phyloP scores from a whole-genome alignment of 2,113 vertebrate species.

The Colius striatus region DNA sequence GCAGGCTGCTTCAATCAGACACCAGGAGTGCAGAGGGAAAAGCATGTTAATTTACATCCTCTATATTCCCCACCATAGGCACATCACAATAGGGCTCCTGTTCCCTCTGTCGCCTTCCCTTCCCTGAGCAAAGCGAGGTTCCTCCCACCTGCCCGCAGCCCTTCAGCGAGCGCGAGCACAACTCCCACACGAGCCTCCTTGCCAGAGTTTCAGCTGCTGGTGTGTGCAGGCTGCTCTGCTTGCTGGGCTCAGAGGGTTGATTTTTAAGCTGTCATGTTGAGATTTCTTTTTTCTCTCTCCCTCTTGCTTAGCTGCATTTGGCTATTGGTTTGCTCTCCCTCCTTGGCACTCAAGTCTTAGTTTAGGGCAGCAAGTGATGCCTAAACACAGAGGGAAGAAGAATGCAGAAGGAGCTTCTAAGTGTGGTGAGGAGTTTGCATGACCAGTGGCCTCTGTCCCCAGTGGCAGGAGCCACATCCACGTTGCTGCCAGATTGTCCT shows the following conservation, averaged over 20 bases:
- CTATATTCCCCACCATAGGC: not conserved
- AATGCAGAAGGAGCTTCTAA: not conserved
- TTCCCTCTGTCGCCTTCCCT: not conserved
- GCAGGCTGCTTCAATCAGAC: not conserved
- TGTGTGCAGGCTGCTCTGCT: conserved; percentile 6
- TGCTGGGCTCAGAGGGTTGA: not conserved
- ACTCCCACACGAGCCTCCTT: conserved; percentile 31
- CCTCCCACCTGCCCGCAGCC: conserved; percentile 61
- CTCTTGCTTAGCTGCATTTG: not conserved
- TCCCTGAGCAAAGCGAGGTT: not conserved
- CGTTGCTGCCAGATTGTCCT: not conserved
- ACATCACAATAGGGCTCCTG: conserved; percentile 31
- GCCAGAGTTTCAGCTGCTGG: conserved; percentile 33
- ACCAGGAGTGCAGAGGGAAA: not conserved
- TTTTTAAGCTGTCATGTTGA: not conserved
- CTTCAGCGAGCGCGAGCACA: not conserved
- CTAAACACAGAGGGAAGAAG: not conserved
- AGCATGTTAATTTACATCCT: not conserved
- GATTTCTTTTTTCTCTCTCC: not conserved
- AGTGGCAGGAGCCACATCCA: not conserved
- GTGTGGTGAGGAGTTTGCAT: not conserved
- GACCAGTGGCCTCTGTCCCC: not conserved
- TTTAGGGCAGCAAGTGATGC: not conserved
- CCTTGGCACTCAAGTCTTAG: not conserved
- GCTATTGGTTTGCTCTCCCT: not conserved